phyloP scores from a whole-genome alignment of 2,888 invertebrate species.

The Cacoxenus indagator region DNA sequence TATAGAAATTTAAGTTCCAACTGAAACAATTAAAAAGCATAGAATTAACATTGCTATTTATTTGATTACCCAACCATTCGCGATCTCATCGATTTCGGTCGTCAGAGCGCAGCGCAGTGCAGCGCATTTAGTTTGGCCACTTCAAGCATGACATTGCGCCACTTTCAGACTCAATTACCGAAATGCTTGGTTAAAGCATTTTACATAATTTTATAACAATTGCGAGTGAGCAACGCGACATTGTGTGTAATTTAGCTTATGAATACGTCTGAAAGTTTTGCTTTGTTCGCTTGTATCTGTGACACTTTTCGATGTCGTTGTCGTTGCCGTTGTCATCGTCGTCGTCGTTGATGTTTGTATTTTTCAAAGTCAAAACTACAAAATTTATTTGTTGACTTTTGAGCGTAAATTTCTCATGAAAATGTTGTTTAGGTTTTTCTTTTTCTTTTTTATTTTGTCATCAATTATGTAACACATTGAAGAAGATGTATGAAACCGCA shows the following conservation, averaged over 20 bases:
- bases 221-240: conserved; percentile 22
- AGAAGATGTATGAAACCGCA: too few species aligned
- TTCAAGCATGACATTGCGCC: conserved; percentile 61
- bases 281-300: not conserved
- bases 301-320: conserved; percentile 1
- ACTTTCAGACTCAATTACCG: conserved; percentile 57
- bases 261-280: not conserved
- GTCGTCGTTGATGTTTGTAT: not conserved
- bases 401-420: conserved; percentile 51
- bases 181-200: conserved; percentile 53
- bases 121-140: conserved; percentile 46
- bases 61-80: conserved; percentile 34
- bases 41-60: too few species aligned
- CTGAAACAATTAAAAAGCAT: too few species aligned
- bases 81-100: conserved; percentile 8
- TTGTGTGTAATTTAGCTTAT: not conserved
- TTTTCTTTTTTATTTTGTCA: not conserved
- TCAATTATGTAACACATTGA: too few species aligned
- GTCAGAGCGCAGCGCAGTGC: too few species aligned
- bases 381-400: conserved; percentile 34
- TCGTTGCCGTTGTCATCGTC: not conserved
- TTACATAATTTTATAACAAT: conserved; percentile 62
- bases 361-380: conserved; percentile 24
- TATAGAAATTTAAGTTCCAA: too few species aligned
- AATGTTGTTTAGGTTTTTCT: conserved; percentile 31